Conservation (phyloP, 2,113 vertebrate species). For the Rhizomys pruinosus region DNA sequence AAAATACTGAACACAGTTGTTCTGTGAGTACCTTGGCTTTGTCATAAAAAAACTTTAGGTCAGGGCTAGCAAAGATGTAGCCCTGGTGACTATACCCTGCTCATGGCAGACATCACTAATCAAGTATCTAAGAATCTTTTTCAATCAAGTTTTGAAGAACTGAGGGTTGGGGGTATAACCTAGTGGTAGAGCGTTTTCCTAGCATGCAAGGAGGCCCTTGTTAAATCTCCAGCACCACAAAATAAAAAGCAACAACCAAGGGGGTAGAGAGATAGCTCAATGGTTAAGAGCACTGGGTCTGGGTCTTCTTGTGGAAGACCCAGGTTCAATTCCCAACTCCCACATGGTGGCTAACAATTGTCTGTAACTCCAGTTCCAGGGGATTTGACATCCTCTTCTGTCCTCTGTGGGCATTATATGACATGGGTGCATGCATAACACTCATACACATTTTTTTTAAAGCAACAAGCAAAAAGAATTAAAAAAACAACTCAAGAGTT, state of each 20-base stretch:
- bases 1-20: background rate
- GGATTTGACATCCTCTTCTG: too few relatives aligned
- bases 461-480: background rate
- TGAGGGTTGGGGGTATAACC: background rate
- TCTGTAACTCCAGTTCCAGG: too few relatives aligned
- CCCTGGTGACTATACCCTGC: accelerated
- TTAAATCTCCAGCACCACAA: background rate
- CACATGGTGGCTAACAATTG: too few relatives aligned
- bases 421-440: too few relatives aligned
- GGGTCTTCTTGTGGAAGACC: too few relatives aligned
- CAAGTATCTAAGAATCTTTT: background rate
- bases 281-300: too few relatives aligned
- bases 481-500: background rate
- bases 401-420: too few relatives aligned
- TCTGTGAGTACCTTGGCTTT: background rate
- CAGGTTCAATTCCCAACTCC: too few relatives aligned
- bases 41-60: too few relatives aligned
- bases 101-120: background rate
- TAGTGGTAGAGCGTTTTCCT: background rate
- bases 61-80: background rate
- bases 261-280: background rate
- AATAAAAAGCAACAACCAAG: too few relatives aligned
- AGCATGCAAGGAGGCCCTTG: background rate
- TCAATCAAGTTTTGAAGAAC: background rate
- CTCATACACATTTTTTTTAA: too few relatives aligned